These are phyloP conservation scores for Pogonocherus hispidulus DNA, from an alignment of 2,888 invertebrate genomes.

Conservation along the genomic window DNA sequence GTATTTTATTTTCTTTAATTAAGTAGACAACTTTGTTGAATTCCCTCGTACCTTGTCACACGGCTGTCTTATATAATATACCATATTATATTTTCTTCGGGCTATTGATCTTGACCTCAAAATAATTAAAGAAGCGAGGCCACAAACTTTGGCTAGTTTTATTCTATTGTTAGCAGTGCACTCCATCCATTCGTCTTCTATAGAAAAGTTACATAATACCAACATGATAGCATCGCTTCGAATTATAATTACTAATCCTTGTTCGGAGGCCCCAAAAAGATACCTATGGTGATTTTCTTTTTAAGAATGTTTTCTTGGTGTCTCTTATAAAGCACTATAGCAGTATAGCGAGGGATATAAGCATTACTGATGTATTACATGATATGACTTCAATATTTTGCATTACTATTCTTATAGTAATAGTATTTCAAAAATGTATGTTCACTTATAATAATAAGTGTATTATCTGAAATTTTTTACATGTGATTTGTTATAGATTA, in stretches of 20 bases:
- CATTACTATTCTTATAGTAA: no score
- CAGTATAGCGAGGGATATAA: no score
- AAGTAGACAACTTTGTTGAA: neutral
- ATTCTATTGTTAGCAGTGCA: conserved; percentile 11
- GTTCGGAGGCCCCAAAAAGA: conserved; percentile 9
- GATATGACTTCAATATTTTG: no score
- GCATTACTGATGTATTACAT: no score
- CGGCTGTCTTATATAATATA: no score
- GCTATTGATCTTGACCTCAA: conserved; percentile 1
- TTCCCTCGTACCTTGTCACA: neutral
- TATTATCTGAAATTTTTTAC: no score
- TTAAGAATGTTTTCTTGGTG: no score
- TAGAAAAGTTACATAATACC: conserved; percentile 15
- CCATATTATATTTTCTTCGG: neutral
- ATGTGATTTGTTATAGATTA: no score
- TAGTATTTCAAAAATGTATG: no score
- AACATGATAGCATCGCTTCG: conserved; percentile 15
- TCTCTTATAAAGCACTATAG: no score
- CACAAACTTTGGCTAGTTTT: conserved; percentile 9
- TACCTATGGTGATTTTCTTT: conserved; percentile 13
- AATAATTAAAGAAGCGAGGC: conserved; percentile 10
- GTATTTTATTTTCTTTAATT: neutral
- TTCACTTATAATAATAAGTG: no score
- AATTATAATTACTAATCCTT: conserved; percentile 20
- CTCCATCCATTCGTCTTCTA: neutral